Conservation (phyloP, 23 tunicate genomes). For the Ciona savignyi region DNA sequence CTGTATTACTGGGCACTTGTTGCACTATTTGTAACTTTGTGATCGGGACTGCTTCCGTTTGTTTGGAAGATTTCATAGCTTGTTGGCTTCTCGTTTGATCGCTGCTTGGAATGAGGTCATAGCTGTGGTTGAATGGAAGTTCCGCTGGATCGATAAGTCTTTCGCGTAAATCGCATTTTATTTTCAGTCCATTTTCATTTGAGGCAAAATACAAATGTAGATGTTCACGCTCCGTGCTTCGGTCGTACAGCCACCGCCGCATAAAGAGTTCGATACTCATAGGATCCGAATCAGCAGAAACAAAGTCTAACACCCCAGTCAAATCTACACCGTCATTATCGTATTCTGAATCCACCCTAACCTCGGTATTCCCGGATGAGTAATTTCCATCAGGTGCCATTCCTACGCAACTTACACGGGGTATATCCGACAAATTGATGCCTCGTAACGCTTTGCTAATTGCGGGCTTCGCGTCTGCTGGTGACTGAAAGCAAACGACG, state of each 20-base stretch:
- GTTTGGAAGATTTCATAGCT: background rate
- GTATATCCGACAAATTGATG: slow-evolving; percentile 30
- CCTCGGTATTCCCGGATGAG: no score
- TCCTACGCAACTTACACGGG: slow-evolving; percentile 6
- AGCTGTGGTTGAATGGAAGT: slow-evolving; percentile 25
- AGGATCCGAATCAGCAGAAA: slow-evolving; percentile 24
- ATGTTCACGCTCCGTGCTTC: slow-evolving; percentile 67
- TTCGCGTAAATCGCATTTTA: slow-evolving; percentile 72
- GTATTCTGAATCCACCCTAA: background rate
- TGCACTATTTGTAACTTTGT: slow-evolving; percentile 25
- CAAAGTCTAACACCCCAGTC: slow-evolving; percentile 38
- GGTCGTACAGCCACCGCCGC: slow-evolving; percentile 57
- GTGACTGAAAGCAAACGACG: slow-evolving; percentile 22
- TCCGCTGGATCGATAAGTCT: slow-evolving; percentile 42
- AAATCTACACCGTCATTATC: slow-evolving; percentile 15
- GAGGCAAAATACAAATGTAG: slow-evolving; percentile 28
- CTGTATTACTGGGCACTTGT: slow-evolving; percentile 10
- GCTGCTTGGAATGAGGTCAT: slow-evolving; percentile 8
- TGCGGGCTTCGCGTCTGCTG: background rate
- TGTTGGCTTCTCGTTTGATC: background rate
- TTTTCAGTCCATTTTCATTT: background rate
- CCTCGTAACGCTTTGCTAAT: slow-evolving; percentile 13
- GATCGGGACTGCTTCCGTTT: slow-evolving; percentile 25
- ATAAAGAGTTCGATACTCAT: slow-evolving; percentile 31
- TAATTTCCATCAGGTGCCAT: background rate